Conservation (phyloP, 2,888 invertebrate species). For the Stenichneumon culpator region DNA sequence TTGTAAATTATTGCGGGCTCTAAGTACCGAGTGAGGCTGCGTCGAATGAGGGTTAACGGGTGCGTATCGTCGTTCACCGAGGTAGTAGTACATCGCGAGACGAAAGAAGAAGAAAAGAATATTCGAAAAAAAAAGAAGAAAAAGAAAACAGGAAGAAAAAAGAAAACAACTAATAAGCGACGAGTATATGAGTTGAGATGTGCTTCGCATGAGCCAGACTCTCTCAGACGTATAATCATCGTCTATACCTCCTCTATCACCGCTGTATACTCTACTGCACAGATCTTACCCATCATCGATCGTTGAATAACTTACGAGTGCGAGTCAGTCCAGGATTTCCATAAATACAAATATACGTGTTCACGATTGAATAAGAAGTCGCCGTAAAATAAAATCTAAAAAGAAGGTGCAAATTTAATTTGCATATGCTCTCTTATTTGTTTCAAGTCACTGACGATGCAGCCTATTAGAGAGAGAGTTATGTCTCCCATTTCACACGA, state of each 20-base stretch:
- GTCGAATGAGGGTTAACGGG: slow-evolving; percentile 50
- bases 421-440: not conserved
- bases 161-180: not conserved
- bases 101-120: not conserved
- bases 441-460: not conserved
- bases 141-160: slow-evolving; percentile 4
- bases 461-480: not conserved
- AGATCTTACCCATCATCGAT: slow-evolving; percentile 43
- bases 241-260: slow-evolving; percentile 55
- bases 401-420: not conserved
- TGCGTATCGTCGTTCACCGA: slow-evolving; percentile 40
- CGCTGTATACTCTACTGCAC: slow-evolving; percentile 32
- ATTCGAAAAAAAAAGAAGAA: not conserved
- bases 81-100: not conserved
- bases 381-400: not conserved
- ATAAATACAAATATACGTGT: slow-evolving; percentile 42
- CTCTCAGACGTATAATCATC: slow-evolving; percentile 64
- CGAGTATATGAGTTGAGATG: slow-evolving; percentile 28
- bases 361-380: slow-evolving; percentile 55
- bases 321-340: slow-evolving; percentile 35
- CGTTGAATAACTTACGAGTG: slow-evolving; percentile 25
- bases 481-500: not conserved
- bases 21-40: slow-evolving; percentile 56
- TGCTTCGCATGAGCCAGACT: slow-evolving; percentile 31
- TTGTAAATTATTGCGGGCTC: slow-evolving; percentile 62